Evolutionary conservation across 2,113 vertebrate species (phyloP).

Genomic region (Poeciliopsis retropinna): DNA sequence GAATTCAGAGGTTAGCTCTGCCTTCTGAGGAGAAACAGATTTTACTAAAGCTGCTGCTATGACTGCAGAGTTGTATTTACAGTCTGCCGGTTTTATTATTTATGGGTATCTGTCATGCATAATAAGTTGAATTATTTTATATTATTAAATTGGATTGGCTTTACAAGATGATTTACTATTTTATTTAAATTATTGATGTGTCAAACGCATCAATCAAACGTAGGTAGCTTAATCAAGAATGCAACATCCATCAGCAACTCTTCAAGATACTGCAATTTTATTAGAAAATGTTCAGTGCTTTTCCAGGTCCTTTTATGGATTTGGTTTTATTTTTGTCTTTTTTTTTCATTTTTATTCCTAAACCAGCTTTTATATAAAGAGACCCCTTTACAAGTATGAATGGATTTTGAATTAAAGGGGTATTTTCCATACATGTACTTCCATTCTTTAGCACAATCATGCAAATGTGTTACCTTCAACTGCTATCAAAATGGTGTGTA

Average conservation of each 20-base stretch:
- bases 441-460: too few relatives aligned
- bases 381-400: too few relatives aligned
- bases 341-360: too few relatives aligned
- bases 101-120: conserved; percentile 14
- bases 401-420: too few relatives aligned
- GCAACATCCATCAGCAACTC: neutral
- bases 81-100: conserved; percentile 13
- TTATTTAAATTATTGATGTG: conserved; percentile 41
- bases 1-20: conserved; percentile 37
- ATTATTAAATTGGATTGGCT: conserved; percentile 36
- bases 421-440: too few relatives aligned
- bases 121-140: conserved; percentile 4
- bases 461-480: too few relatives aligned
- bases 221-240: conserved; percentile 25
- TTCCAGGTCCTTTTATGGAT: too few relatives aligned
- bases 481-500: too few relatives aligned
- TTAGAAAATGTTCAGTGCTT: too few relatives aligned
- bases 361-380: too few relatives aligned
- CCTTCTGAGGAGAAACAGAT: conserved; percentile 66
- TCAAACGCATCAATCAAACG: conserved; percentile 39
- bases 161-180: conserved; percentile 18
- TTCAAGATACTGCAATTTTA: too few relatives aligned
- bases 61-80: neutral
- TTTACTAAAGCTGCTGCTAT: conserved; percentile 32
- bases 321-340: too few relatives aligned